These are phyloP conservation scores for Temnothorax unifasciatus DNA, from an alignment of 2,888 invertebrate species.

Conservation along the genomic window DNA sequence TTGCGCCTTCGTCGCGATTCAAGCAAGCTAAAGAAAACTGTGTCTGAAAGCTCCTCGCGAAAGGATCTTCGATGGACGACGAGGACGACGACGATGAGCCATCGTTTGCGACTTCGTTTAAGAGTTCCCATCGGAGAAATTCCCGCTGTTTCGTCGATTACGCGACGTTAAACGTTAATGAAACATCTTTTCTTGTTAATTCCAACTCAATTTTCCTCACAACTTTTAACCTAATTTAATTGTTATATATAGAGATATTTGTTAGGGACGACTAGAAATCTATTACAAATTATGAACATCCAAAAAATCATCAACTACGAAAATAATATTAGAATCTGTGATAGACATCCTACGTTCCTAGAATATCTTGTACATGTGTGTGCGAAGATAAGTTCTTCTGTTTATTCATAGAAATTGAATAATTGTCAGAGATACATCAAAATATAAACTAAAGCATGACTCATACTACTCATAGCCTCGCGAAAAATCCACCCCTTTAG, in stretches of 20 bases:
- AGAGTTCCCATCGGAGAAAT: conserved; percentile 17
- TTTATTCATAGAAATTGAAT: background rate
- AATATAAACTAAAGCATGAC: background rate
- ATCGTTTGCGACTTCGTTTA: conserved; percentile 41
- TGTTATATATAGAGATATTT: background rate
- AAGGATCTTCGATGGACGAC: conserved; percentile 31
- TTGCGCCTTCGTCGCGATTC: conserved; percentile 52
- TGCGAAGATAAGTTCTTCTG: background rate
- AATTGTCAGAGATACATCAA: background rate
- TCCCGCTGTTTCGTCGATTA: conserved; percentile 9
- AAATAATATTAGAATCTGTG: background rate
- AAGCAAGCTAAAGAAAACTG: conserved; percentile 47
- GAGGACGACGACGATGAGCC: conserved; percentile 22
- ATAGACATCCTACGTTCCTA: background rate
- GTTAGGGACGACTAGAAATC: background rate
- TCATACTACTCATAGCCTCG: background rate
- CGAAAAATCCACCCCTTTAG: background rate
- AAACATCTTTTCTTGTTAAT: conserved; percentile 23
- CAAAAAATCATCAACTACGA: background rate
- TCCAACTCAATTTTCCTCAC: conserved; percentile 1
- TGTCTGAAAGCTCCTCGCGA: conserved; percentile 27
- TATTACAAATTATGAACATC: background rate
- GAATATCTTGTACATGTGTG: background rate
- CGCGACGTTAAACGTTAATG: background rate
- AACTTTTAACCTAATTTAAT: background rate